Evolutionary conservation across 2,113 vertebrate species (phyloP), one percentile per base, ranked within the genome.

Genomic region (Coregonus clupeaformis): DNA sequence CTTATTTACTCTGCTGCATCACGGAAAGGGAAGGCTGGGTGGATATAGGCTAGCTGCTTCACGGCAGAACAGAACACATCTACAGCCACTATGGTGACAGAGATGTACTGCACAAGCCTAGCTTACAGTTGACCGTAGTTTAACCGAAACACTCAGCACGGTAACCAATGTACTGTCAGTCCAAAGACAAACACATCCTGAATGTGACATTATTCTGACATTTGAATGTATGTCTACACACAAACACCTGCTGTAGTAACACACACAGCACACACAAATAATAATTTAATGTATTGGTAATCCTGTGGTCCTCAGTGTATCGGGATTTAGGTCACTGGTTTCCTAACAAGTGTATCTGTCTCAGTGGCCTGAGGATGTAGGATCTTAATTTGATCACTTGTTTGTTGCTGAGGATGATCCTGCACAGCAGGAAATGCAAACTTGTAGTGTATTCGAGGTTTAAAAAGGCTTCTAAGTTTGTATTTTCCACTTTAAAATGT

Each of bases 1-100:
- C 71, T 84, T 83, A 74, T 82, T 84, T 22, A 68, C 77, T 69
- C 14, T 77, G 63, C 80, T 82, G 72, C 68, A 65, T 82, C 52
- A 66, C 52, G 14, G 27, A 57, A 64, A 59, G 24, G n/a, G 27
- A 20, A 32, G 6, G 49, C 22, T 32, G 52, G 52, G 16, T 32
- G 52, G 18, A 12, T 16, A 4, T 22, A 22, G 59, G 18, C 18
- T 13, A 29, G 11, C 2, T 45, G n/a, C 30, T 14, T 42, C 30
- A 62, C 71, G 42, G 71, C 71, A 63, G 59, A 62, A 30, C 59
- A 18, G 59, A 12, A 9, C 24, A 62, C 22, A 24, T 14, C 49
- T 52, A 52, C 14, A 18, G 16, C 49, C 4, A 52, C 14, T 52
- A 52, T 5, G 16, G 12, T 18, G 12, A 52, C 16, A 18, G 12